Evolutionary conservation across 2,113 vertebrate species (phyloP).

Genomic region (Microtus pennsylvanicus): DNA sequence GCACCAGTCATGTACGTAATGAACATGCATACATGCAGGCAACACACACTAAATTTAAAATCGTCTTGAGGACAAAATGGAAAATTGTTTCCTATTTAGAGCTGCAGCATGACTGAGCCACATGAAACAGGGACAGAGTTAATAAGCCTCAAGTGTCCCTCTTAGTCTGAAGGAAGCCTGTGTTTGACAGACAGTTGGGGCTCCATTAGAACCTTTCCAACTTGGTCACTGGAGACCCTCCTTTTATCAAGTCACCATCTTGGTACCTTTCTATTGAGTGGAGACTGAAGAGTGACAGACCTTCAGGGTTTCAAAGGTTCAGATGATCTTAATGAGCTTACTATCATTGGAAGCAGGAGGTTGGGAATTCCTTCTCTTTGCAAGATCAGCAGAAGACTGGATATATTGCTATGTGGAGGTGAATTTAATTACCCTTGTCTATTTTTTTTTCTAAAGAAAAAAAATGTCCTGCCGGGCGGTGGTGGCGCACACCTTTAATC

Average conservation of each 20-base stretch:
- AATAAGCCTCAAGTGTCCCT: background rate
- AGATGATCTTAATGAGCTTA: background rate
- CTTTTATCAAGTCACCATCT: no score
- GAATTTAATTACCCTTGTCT: background rate
- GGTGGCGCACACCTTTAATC: no score
- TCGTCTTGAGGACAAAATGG: background rate
- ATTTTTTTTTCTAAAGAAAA: background rate
- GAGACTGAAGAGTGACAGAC: background rate
- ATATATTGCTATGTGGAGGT: no score
- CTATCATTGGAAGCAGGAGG: background rate
- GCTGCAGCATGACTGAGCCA: background rate
- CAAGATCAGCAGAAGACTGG: background rate
- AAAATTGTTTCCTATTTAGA: background rate
- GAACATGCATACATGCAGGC: no score
- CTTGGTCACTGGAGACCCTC: no score
- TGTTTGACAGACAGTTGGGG: no score
- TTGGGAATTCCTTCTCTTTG: background rate
- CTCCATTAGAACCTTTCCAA: no score
- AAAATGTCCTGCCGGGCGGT: background rate
- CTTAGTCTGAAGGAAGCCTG: background rate
- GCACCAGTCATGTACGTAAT: no score
- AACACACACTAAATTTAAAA: background rate
- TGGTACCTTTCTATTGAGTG: background rate
- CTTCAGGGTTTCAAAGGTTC: background rate
- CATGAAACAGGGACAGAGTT: background rate